Evolutionary conservation across 2,113 vertebrate species (phyloP), one percentile per base, ranked within the genome.

Genomic region (Phyllostomus hastatus): DNA sequence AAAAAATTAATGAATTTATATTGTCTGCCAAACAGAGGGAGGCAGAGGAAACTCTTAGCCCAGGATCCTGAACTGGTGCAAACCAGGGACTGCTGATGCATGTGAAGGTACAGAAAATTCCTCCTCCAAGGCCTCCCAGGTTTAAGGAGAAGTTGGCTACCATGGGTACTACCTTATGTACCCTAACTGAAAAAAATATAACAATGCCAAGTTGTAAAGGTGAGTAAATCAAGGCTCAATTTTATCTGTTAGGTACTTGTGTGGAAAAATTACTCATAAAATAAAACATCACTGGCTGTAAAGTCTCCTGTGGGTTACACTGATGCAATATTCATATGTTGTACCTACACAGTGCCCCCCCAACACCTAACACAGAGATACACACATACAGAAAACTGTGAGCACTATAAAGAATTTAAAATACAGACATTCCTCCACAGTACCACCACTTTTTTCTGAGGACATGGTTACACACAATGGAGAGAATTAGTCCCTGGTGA

Each of bases 311-410:
- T 17, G 7, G 22, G 41, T 81, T 9, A 70, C 1, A 20, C 0
- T 46, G 41, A 73, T 19, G 28, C 8, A 22, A 1, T n/a, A 43
- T 67, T 64, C n/a, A 20, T 3, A 26, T 8, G n/a, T 22, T n/a
- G 9, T 64, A 26, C 10, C 75, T 7, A 7, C 2, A 43, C 0
- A 3, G 57, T 8, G 6, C 43, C 43, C 41, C 72, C 31, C 28
- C 35, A 50, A 48, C 20, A 69, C 31, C 50, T 31, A 69, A 52
- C 43, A 70, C 43, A 64, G 10, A 7, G 33, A 79, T 0, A 15
- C 0, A 48, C 50, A 41, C 3, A 41, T 26, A 70, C 17, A 31
- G n/a, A 81, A 79, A 67, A 26, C 72, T 1, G 12, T 9, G 19
- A 22, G 26, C 22, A 46, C 8, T 20, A 9, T 4, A 7, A 73